A percentile compares a stretch with the other conserved stretches of the same genome.
Evolutionary conservation across 64 coral and sea anemone species (phyloP).

Genomic region (Stichodactyla helianthus): DNA sequence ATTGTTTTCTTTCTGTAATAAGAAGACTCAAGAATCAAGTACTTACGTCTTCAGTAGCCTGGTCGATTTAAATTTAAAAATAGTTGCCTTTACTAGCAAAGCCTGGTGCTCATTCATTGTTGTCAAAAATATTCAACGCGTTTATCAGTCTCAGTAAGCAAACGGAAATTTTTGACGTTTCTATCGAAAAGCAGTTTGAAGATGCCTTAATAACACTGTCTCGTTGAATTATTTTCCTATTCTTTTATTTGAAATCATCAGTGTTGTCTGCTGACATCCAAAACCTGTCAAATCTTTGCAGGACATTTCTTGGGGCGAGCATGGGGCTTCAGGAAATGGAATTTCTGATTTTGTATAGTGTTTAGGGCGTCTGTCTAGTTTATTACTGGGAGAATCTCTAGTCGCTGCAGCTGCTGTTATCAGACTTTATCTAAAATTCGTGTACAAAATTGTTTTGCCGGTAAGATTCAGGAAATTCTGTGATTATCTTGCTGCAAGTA

Average conservation of each 20-base stretch:
- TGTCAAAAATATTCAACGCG: neutral
- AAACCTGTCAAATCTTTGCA: neutral
- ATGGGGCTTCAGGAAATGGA: neutral
- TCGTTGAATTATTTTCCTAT: neutral
- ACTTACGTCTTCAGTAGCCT: neutral
- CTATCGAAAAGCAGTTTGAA: neutral
- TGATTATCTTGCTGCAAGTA: neutral
- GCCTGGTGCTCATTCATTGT: neutral
- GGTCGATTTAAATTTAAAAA: neutral
- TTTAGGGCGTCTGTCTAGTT: neutral
- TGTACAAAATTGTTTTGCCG: neutral
- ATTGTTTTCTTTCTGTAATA: neutral
- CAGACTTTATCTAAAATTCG: neutral
- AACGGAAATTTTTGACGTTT: neutral
- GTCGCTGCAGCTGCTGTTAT: neutral
- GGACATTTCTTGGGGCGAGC: neutral
- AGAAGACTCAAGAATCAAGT: neutral
- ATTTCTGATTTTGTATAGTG: neutral
- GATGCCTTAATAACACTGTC: neutral
- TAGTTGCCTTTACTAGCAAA: neutral
- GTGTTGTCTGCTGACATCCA: too few species aligned
- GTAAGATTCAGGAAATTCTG: neutral
- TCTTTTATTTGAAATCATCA: neutral
- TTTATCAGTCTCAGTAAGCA: neutral
- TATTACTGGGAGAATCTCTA: neutral